phyloP scores from a whole-genome alignment of 1,140 invertebrate genomes.

The Heliconius hermathena region DNA sequence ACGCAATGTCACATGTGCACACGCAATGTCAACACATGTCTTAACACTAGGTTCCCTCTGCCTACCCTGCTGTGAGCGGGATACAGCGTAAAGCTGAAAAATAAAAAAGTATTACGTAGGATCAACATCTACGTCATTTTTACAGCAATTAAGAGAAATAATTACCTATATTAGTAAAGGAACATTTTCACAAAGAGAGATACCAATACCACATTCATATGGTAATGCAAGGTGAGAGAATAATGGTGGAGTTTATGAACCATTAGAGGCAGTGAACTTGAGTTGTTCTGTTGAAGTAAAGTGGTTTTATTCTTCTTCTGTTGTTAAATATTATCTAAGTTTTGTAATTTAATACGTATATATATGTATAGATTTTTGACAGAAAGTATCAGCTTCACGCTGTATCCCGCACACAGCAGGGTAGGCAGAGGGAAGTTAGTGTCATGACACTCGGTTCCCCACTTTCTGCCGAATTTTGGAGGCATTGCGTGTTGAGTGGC shows the following conservation, averaged over 20 bases:
- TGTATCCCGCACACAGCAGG: too few species aligned
- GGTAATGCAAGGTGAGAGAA: slow-evolving; percentile 39
- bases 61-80: too few species aligned
- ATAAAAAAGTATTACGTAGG: neutral
- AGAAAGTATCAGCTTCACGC: too few species aligned
- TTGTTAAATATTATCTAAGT: neutral
- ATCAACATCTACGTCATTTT: slow-evolving; percentile 25
- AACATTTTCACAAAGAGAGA: slow-evolving; percentile 33
- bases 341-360: neutral
- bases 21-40: too few species aligned
- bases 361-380: too few species aligned
- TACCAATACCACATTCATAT: slow-evolving; percentile 48
- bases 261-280: slow-evolving; percentile 37
- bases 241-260: slow-evolving; percentile 29
- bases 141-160: slow-evolving; percentile 45
- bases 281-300: neutral
- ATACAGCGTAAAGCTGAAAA: too few species aligned
- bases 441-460: too few species aligned
- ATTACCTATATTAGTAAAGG: slow-evolving; percentile 49
- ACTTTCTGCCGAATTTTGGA: too few species aligned
- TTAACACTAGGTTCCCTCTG: too few species aligned
- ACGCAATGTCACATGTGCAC: too few species aligned
- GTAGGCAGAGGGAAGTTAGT: too few species aligned
- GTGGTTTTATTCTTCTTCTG: neutral
- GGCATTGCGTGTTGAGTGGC: too few species aligned